A percentile compares a stretch with the other conserved stretches of the same genome.
phyloP scores from a whole-genome alignment of 2,113 vertebrate genomes.

The Pagrus major region DNA sequence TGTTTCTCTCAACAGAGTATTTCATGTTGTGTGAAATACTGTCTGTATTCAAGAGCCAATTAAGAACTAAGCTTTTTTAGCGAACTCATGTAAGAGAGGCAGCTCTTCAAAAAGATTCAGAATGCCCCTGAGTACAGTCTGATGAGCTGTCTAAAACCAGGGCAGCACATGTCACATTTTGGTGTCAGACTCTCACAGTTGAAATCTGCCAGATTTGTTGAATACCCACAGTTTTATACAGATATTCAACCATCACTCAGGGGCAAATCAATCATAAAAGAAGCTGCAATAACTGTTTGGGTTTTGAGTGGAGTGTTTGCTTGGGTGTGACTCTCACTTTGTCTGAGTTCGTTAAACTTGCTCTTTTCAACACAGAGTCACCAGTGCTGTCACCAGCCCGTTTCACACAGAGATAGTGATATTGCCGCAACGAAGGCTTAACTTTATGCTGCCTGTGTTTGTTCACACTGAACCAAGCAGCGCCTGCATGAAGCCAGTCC shows the following conservation, averaged over 20 bases:
- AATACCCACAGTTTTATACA: background rate
- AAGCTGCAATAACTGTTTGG: background rate
- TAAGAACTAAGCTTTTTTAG: background rate
- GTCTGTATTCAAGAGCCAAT: background rate
- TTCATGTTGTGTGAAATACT: background rate
- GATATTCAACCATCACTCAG: background rate
- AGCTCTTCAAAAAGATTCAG: background rate
- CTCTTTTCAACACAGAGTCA: background rate
- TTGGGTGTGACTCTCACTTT: background rate
- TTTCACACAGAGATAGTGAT: too few relatives aligned
- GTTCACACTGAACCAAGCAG: too few relatives aligned
- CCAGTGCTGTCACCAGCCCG: background rate
- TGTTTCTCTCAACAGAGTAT: too few relatives aligned
- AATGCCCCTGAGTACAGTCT: background rate
- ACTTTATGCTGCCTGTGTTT: too few relatives aligned
- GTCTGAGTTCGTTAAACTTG: background rate
- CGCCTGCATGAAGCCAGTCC: too few relatives aligned
- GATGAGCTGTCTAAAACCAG: slow-evolving; percentile 11
- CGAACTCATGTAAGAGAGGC: background rate
- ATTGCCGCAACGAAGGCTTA: too few relatives aligned
- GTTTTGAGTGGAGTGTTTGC: background rate
- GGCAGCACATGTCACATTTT: background rate
- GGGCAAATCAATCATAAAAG: background rate
- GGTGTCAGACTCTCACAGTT: background rate
- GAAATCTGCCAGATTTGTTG: background rate